These are phyloP conservation scores for Pantherophis guttatus DNA, from an alignment of 2,113 vertebrate genomes.

Conservation along the genomic window DNA sequence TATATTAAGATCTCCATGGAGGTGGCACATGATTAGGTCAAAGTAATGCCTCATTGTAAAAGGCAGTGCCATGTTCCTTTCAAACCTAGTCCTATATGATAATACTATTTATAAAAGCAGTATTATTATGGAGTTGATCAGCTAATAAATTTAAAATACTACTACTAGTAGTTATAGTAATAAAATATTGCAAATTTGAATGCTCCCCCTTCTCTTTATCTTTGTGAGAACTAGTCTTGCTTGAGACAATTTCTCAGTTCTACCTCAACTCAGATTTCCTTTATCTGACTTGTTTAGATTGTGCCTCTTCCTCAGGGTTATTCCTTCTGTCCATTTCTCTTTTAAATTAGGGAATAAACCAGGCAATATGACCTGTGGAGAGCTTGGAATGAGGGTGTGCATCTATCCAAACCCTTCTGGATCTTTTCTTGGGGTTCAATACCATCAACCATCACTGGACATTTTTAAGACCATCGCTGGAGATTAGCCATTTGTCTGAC, in stretches of 20 bases:
- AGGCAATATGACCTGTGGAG: background rate
- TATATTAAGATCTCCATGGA: background rate
- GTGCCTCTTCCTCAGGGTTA: background rate
- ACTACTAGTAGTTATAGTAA: background rate
- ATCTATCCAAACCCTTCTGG: background rate
- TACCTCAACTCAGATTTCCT: background rate
- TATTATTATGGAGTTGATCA: background rate
- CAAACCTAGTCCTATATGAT: background rate
- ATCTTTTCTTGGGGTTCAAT: background rate
- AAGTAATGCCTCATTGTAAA: background rate
- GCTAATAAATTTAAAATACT: background rate
- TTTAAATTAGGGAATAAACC: background rate
- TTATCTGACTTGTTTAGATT: background rate
- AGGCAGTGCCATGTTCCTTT: background rate
- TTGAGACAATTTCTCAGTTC: background rate
- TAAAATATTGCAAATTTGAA: background rate
- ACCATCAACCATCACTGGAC: background rate
- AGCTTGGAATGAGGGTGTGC: background rate
- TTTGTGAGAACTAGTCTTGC: background rate
- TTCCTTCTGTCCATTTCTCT: background rate
- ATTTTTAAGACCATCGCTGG: background rate
- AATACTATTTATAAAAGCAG: background rate
- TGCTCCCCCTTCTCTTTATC: background rate
- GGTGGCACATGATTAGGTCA: background rate
- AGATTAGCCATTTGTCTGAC: background rate